Evolutionary conservation across 1,140 invertebrate genomes (phyloP).

Genomic region (Meteorus sp.): DNA sequence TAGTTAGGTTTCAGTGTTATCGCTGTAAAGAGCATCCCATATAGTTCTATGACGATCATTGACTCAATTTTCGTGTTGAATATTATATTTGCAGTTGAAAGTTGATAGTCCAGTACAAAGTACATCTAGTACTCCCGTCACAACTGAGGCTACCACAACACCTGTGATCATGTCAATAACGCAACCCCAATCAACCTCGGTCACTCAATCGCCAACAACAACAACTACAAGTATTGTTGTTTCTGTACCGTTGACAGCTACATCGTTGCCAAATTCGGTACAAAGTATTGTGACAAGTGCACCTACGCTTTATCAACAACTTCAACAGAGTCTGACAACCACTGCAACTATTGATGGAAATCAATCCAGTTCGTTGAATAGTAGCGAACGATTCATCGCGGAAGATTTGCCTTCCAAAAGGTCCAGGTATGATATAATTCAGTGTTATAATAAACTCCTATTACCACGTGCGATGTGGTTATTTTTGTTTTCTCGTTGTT

Average conservation of each 20-base stretch:
- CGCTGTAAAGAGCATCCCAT: background rate
- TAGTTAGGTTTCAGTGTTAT: too few species aligned
- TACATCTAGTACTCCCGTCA: constrained; percentile 35
- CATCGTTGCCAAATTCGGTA: constrained; percentile 42
- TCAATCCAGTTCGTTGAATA: constrained; percentile 29
- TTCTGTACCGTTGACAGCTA: constrained; percentile 50
- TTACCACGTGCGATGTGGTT: too few species aligned
- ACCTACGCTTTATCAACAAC: constrained; percentile 50
- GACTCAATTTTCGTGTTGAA: background rate
- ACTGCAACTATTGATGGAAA: constrained; percentile 35
- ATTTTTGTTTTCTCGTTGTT: too few species aligned
- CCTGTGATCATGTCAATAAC: constrained; percentile 52
- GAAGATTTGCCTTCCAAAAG: constrained; percentile 46
- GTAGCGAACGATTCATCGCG: constrained; percentile 32
- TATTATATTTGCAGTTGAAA: constrained; percentile 42
- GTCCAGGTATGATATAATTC: constrained; percentile 43
- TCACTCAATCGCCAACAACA: constrained; percentile 47
- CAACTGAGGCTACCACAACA: constrained; percentile 45
- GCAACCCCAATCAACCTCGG: constrained; percentile 41
- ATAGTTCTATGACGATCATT: background rate
- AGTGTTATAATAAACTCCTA: background rate
- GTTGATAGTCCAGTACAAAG: constrained; percentile 43
- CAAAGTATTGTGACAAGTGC: constrained; percentile 47
- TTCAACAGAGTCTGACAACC: constrained; percentile 50
- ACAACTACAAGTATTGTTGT: constrained; percentile 53